Evolutionary conservation across 2,113 vertebrate genomes (phyloP), one percentile per base, ranked within the genome.

Genomic region (Pipra filicauda): DNA sequence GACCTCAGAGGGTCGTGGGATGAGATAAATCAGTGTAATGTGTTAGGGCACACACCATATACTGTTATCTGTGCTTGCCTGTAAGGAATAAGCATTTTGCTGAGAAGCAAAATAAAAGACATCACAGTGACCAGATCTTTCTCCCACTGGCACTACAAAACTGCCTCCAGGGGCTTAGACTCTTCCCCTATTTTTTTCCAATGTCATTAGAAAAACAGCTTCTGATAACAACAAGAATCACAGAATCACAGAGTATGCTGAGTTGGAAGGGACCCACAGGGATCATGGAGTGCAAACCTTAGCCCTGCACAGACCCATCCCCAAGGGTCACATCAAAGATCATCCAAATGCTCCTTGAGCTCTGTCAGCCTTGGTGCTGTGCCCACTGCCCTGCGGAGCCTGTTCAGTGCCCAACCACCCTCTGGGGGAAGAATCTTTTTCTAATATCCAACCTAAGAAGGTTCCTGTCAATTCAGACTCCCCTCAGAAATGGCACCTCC

Each of bases 171-270:
- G 10, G 21, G 4, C 2, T 74, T 24, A 39, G 66, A 28, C 54
- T 18, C 13, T 52, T 28, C 12, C 16, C 7, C 4, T 1, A n/a
- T 85, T 76, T 66, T 44, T 1, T 16, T n/a, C 7, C 17, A 41
- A 0, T 1, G 1, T 13, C 55, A 6, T 7, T 57, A 72, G 12
- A 52, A 61, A 44, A 71, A 5, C 6, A 31, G 19, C 2, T 66
- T 49, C 49, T 89, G 39, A 6, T 23, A 31, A 30, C 9, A 33
- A 15, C 31, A 67, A 78, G 59, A 62, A 39, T 28, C 59, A 27
- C 22, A 81, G 58, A 59, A 26, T 37, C 58, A 37, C 13, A 37
- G 58, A 28, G 27, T 27, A 19, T 27, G 59, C 35, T 13, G 17
- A 62, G 59, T 28, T 62, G 37, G 59, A 28, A 62, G 37, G 59